phyloP scores from a whole-genome alignment of 2,888 invertebrate genomes.

The Cyrtodaria siliqua region DNA sequence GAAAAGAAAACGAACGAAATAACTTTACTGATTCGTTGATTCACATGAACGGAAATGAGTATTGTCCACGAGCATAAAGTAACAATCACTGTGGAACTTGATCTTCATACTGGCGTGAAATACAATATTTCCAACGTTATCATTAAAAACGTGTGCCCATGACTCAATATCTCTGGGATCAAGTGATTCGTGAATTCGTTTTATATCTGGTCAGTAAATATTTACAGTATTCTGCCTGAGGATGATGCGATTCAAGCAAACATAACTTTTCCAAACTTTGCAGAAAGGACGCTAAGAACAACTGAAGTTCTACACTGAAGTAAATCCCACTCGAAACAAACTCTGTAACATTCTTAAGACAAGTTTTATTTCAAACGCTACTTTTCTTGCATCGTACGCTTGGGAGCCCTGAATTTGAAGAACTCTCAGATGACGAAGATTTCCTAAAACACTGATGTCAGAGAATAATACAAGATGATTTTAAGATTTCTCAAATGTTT shows the following conservation, averaged over 20 bases:
- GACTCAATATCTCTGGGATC: constrained; percentile 7
- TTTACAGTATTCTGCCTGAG: constrained; percentile 1
- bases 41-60: too few relatives aligned
- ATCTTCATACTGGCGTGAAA: constrained; percentile 12
- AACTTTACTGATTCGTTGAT: too few relatives aligned
- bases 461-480: too few relatives aligned
- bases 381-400: too few relatives aligned
- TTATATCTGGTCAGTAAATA: constrained; percentile 2
- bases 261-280: constrained; percentile 1
- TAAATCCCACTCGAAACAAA: neutral
- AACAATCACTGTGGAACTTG: constrained; percentile 4
- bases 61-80: neutral
- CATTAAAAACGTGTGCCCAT: constrained; percentile 15
- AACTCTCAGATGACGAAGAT: too few relatives aligned
- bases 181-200: neutral
- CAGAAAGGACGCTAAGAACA: constrained; percentile 9
- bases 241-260: constrained; percentile 6
- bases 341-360: too few relatives aligned
- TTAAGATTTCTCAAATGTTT: too few relatives aligned
- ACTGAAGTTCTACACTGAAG: constrained; percentile 5
- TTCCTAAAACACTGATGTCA: too few relatives aligned
- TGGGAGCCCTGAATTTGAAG: too few relatives aligned
- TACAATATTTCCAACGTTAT: constrained; percentile 3
- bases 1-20: too few relatives aligned
- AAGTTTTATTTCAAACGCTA: too few relatives aligned